Percentiles rank a stretch among this genome's conserved stretches.
Evolutionary conservation across 2,888 invertebrate species (phyloP).

Genomic region (Polylopha cassiicola): DNA sequence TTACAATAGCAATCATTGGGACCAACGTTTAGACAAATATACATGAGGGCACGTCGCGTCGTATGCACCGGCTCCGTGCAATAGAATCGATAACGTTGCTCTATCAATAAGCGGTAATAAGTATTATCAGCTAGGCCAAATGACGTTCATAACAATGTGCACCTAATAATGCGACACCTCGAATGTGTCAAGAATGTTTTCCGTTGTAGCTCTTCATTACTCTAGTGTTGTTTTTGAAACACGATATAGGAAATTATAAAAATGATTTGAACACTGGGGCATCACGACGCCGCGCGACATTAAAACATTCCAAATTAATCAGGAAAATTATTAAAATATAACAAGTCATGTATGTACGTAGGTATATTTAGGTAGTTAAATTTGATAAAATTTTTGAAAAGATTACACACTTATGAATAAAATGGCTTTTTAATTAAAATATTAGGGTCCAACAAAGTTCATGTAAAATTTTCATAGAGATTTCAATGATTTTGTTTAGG

Average conservation of each 20-base stretch:
- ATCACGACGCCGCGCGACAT: slow-evolving; percentile 59
- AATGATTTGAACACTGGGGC: slow-evolving; percentile 32
- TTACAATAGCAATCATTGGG: slow-evolving; percentile 75
- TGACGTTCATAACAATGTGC: no score
- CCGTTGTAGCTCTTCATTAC: no score
- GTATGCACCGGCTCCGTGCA: slow-evolving; percentile 50
- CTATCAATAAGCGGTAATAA: slow-evolving; percentile 25
- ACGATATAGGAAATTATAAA: slow-evolving; percentile 3
- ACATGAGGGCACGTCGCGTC: slow-evolving; percentile 60
- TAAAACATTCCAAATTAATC: slow-evolving; percentile 54
- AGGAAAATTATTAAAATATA: slow-evolving; percentile 43
- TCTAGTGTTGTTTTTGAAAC: no score
- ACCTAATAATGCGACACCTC: no score
- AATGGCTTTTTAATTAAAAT: slow-evolving; percentile 72
- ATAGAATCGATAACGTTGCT: slow-evolving; percentile 45
- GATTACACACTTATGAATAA: slow-evolving; percentile 65
- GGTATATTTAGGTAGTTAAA: slow-evolving; percentile 71
- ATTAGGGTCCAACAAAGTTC: slow-evolving; percentile 70
- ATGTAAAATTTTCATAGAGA: slow-evolving; percentile 51
- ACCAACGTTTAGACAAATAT: slow-evolving; percentile 77
- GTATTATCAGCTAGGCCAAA: slow-evolving; percentile 11
- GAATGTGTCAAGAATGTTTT: no score
- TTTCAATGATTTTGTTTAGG: slow-evolving; percentile 36
- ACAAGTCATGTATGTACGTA: slow-evolving; percentile 54
- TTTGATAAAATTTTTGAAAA: slow-evolving; percentile 72